A percentile compares a stretch with the other conserved stretches of the same genome.
Evolutionary conservation across 2,888 invertebrate genomes (phyloP).

Genomic region (Congeria kusceri): DNA sequence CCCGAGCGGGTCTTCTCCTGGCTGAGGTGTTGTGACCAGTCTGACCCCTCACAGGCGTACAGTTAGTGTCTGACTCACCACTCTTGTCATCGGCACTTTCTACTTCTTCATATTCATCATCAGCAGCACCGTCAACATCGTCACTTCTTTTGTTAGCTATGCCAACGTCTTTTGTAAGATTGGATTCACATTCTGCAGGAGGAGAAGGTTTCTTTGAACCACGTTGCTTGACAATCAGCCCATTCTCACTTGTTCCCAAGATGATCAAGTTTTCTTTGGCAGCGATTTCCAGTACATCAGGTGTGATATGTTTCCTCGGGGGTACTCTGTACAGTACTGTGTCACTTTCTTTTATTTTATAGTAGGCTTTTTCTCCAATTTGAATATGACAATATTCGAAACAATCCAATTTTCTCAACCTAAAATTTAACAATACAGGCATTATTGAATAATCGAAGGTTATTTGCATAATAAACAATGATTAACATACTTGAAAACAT

Average conservation of each 20-base stretch:
- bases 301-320: slow-evolving; percentile 65
- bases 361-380: slow-evolving; percentile 94
- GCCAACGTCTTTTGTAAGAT: slow-evolving; percentile 10
- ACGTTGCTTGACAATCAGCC: slow-evolving; percentile 23
- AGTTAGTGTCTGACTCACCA: slow-evolving; percentile 86
- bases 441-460: too few relatives aligned
- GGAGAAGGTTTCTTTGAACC: slow-evolving; percentile 27
- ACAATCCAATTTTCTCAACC: slow-evolving; percentile 92
- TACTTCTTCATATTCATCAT: slow-evolving; percentile 70
- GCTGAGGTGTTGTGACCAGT: neutral
- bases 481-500: too few relatives aligned
- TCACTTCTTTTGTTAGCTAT: slow-evolving; percentile 67
- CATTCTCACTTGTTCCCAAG: slow-evolving; percentile 40
- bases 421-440: slow-evolving; percentile 82
- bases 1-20: neutral
- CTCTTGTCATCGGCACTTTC: slow-evolving; percentile 73
- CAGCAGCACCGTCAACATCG: slow-evolving; percentile 84
- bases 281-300: slow-evolving; percentile 57
- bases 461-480: too few relatives aligned
- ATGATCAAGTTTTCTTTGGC: slow-evolving; percentile 43
- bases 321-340: slow-evolving; percentile 86
- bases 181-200: slow-evolving; percentile 30
- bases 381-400: slow-evolving; percentile 95
- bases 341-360: slow-evolving; percentile 92
- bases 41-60: slow-evolving; percentile 74